Evolutionary conservation across 2,113 vertebrate genomes (phyloP).

Genomic region (Solea solea): DNA sequence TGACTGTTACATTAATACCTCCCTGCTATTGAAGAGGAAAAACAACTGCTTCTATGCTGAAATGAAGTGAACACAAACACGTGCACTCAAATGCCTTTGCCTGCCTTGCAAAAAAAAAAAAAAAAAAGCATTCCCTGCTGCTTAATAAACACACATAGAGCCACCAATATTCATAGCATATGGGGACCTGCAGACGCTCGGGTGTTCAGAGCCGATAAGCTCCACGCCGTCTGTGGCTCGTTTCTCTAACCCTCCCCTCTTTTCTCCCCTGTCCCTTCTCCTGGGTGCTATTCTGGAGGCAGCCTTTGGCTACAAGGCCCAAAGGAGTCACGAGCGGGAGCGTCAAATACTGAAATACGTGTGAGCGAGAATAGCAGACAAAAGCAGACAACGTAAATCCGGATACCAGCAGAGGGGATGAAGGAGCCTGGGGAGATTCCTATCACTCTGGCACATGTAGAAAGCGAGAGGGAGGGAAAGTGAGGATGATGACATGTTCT

Average conservation of each 20-base stretch:
- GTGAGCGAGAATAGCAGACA: slow-evolving; percentile 63
- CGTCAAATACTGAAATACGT: slow-evolving; percentile 69
- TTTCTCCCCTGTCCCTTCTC: slow-evolving; percentile 49
- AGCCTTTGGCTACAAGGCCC: slow-evolving; percentile 58
- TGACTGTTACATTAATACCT: slow-evolving; percentile 55
- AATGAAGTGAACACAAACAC: slow-evolving; percentile 48
- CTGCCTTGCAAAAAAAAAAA: slow-evolving; percentile 27
- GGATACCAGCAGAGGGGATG: slow-evolving; percentile 45
- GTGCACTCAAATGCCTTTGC: slow-evolving; percentile 28
- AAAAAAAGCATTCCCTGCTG: slow-evolving; percentile 36
- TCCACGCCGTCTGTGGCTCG: slow-evolving; percentile 49
- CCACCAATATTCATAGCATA: slow-evolving; percentile 62
- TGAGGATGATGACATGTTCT: slow-evolving; percentile 42
- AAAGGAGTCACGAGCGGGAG: slow-evolving; percentile 48
- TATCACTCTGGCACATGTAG: slow-evolving; percentile 54
- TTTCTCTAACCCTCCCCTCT: slow-evolving; percentile 49
- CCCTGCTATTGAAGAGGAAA: slow-evolving; percentile 35
- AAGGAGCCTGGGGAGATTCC: slow-evolving; percentile 60
- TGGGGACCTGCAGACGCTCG: slow-evolving; percentile 60
- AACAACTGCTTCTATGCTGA: slow-evolving; percentile 32
- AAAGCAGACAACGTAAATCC: slow-evolving; percentile 59
- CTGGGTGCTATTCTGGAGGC: slow-evolving; percentile 54
- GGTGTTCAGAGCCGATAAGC: slow-evolving; percentile 75
- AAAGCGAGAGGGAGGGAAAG: slow-evolving; percentile 50
- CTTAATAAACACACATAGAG: slow-evolving; percentile 66